These are phyloP conservation scores for Terrapene triunguis DNA, from an alignment of 2,113 vertebrate species.

Conservation along the genomic window DNA sequence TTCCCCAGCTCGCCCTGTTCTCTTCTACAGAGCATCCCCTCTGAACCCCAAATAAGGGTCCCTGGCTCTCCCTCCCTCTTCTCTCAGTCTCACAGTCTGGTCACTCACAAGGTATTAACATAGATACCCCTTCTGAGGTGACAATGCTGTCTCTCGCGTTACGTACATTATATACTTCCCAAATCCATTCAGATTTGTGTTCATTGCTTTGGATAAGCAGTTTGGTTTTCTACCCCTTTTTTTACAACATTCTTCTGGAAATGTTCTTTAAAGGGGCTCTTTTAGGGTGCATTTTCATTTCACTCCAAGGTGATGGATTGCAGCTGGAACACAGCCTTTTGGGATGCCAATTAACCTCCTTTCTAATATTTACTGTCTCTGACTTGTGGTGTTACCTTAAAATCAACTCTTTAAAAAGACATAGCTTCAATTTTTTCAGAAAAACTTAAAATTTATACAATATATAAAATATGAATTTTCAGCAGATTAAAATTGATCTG, in stretches of 20 bases:
- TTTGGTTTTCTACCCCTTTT: background rate
- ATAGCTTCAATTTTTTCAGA: background rate
- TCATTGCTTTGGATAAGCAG: background rate
- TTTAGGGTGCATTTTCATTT: background rate
- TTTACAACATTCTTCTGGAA: background rate
- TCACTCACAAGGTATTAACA: background rate
- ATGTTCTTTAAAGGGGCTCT: background rate
- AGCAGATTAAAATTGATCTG: background rate
- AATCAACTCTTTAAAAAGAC: background rate
- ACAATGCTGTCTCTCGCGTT: background rate
- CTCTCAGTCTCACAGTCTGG: background rate
- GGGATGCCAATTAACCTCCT: background rate
- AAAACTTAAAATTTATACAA: background rate
- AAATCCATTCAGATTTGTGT: background rate
- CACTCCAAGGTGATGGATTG: background rate
- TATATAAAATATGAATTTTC: background rate
- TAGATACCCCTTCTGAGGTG: background rate
- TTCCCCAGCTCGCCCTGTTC: background rate
- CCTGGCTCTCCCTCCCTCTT: background rate
- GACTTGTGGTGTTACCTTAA: background rate
- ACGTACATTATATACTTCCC: background rate
- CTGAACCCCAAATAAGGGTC: background rate
- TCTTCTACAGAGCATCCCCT: background rate
- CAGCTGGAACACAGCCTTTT: background rate
- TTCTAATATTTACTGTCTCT: background rate